Evolutionary conservation across 2,888 invertebrate species (phyloP), one percentile per base, ranked within the genome.

Genomic region (Margaritifera margaritifera): DNA sequence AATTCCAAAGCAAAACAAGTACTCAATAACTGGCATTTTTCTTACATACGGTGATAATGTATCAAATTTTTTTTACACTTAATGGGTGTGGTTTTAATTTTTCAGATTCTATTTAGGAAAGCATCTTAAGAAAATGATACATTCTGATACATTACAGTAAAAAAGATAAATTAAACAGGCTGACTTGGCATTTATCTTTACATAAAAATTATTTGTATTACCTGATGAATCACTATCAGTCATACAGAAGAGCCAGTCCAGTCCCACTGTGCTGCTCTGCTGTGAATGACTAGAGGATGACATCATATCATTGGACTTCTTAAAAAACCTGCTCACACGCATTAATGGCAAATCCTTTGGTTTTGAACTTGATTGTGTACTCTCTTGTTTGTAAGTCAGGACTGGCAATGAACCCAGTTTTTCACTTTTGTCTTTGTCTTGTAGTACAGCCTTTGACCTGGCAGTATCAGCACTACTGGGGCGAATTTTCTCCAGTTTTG

Each of bases 221-320:
- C 80, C 77, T 66, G 84, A 83, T 25, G 87, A 84, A 62, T 88
- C 88, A 64, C 82, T 86, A 72, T 88, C 86, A 54, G 87, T 83
- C 42, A 42, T 15, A 72, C 84, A 92, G 87, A 93, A 94, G 63
- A 93, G 89, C 92, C 93, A 93, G 86, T 93, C 93, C 69, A 94
- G 90, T 61, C 93, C 93, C 62, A 93, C 90, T 57, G 93, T 87
- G 84, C 93, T 93, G 59, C 84, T 86, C 78, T 85, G 83, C 72
- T 86, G 78, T 55, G 87, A 81, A 3, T 63, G 59, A 62, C 56
- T 70, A 22, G 69, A 67, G 18, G 65, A 52, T 42, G 66, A 55
- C 42, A 66, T 60, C 15, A 60, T 57, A 60, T 77, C 77, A 73
- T 69, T 69, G 6, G 77, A 69, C 64, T 73, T 72, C 20, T 73